A percentile compares a stretch with the other conserved stretches of the same genome.
phyloP scores from a whole-genome alignment of 1,140 invertebrate genomes.

The Lineus longissimus region DNA sequence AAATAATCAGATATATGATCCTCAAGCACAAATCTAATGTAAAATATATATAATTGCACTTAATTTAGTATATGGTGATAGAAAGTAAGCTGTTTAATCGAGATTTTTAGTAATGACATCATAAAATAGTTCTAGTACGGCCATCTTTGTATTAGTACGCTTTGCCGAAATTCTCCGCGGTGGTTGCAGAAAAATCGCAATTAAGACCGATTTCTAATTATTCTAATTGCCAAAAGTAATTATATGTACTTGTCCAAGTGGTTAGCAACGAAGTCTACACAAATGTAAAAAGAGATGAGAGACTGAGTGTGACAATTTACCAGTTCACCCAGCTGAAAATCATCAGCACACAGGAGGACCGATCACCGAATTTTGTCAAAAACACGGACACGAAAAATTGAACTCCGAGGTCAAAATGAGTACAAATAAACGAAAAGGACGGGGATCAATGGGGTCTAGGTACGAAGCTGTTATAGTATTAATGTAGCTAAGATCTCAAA shows the following conservation, averaged over 20 bases:
- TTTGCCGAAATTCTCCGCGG: neutral
- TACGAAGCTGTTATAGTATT: no score
- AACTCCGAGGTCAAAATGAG: no score
- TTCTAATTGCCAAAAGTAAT: neutral
- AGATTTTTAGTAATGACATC: conserved; percentile 2
- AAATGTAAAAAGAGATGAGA: neutral
- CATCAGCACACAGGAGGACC: no score
- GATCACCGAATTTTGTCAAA: no score
- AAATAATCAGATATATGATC: neutral
- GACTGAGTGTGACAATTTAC: neutral
- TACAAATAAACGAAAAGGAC: no score
- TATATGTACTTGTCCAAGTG: neutral
- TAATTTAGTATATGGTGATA: no score
- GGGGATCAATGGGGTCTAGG: no score
- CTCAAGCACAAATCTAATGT: neutral
- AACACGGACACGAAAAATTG: no score
- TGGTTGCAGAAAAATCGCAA: neutral
- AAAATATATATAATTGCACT: no score
- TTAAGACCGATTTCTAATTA: neutral
- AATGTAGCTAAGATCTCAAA: no score
- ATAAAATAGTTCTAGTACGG: conserved; percentile 4
- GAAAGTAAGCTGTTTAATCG: neutral
- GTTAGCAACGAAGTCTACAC: neutral
- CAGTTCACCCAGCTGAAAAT: no score
- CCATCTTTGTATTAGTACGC: neutral